Conservation (phyloP, 2,797 vertebrate species). For the Taenioides sp. region DNA sequence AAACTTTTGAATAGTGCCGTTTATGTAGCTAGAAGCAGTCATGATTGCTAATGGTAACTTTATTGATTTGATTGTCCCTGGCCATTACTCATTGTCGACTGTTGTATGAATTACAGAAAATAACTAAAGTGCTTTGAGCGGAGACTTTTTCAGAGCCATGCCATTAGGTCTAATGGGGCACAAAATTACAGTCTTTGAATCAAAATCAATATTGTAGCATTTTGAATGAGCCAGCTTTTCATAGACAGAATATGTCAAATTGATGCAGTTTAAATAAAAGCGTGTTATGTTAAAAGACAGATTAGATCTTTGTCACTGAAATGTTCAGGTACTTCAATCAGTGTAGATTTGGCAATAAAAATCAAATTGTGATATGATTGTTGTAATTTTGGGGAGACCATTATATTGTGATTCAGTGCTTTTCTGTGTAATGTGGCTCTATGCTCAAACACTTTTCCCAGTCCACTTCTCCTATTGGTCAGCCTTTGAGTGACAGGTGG, state of each 20-base stretch:
- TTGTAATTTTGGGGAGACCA: too few species aligned
- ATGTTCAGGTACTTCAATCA: not conserved
- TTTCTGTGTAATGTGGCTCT: too few species aligned
- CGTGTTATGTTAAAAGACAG: not conserved
- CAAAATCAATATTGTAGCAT: conserved; percentile 9
- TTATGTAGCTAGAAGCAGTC: not conserved
- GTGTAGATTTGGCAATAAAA: too few species aligned
- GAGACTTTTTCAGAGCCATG: conserved; percentile 26
- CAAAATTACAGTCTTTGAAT: conserved; percentile 6
- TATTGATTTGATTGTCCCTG: conserved; percentile 37
- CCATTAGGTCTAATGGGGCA: conserved; percentile 22
- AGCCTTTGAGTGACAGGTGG: too few species aligned
- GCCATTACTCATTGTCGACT: conserved; percentile 36
- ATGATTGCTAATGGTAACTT: conserved; percentile 33
- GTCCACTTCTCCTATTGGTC: too few species aligned
- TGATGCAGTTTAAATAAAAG: not conserved
- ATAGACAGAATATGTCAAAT: conserved; percentile 14
- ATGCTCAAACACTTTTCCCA: too few species aligned
- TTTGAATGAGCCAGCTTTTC: conserved; percentile 18
- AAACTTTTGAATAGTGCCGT: not conserved
- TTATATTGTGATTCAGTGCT: too few species aligned
- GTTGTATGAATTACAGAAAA: conserved; percentile 45
- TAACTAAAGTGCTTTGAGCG: conserved; percentile 26
- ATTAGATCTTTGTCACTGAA: not conserved
- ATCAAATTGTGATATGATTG: too few species aligned